These are phyloP conservation scores for Ornithorhynchus anatinus DNA, from an alignment of 2,113 vertebrate genomes.

Conservation along the genomic window DNA sequence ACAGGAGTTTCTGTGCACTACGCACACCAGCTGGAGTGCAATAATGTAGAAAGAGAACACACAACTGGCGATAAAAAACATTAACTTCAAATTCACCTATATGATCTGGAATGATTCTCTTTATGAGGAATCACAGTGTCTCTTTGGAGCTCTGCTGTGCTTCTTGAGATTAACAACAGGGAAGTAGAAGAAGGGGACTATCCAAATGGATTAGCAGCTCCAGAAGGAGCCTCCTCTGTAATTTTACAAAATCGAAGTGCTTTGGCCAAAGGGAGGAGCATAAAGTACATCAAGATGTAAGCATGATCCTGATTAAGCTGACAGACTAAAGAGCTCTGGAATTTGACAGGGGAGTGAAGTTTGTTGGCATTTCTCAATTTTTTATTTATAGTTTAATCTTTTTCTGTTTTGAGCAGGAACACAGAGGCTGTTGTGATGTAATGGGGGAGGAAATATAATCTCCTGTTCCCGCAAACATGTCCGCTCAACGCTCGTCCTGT, in stretches of 20 bases:
- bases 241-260: conserved; percentile 11
- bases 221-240: background rate
- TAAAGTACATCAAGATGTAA: no score
- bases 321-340: background rate
- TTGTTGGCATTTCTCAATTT: conserved; percentile 5
- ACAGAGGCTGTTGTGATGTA: background rate
- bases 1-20: no score
- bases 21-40: no score
- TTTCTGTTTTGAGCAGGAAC: background rate
- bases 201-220: background rate
- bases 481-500: background rate
- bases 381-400: conserved; percentile 15
- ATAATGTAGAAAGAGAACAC: conserved; percentile 31
- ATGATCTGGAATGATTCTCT: conserved; percentile 15
- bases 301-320: background rate
- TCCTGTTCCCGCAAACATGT: background rate
- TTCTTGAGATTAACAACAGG: background rate
- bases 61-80: conserved; percentile 32
- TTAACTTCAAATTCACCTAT: conserved; percentile 18
- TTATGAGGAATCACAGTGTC: conserved; percentile 11
- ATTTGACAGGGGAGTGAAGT: background rate
- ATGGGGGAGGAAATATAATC: conserved; percentile 25
- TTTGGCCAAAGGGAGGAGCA: conserved; percentile 7
- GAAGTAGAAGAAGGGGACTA: conserved; percentile 13
- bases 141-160: conserved; percentile 13